Evolutionary conservation across 2,797 vertebrate species (phyloP), one percentile per base, ranked within the genome.

Genomic region (Streptopelia turtur): DNA sequence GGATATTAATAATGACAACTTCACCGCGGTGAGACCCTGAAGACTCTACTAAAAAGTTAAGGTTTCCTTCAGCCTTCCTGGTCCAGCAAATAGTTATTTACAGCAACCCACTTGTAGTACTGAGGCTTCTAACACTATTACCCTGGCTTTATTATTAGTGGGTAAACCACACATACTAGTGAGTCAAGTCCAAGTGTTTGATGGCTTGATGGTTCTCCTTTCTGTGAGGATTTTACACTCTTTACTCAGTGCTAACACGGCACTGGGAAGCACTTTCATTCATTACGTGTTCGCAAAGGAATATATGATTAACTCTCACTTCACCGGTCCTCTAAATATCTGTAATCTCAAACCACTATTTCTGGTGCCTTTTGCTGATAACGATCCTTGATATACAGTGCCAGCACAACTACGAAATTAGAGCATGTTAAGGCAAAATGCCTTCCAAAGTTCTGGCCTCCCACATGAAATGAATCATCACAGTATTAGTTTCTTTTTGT

Each of bases 11-110:
- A 88, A 71, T 50, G 57, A 69, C 72, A 87, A 69, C 25, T 79
- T 92, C 66, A 63, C 23, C 71, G 33, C 0, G 0, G 37, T 75
- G 65, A 94, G 72, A 89, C 41, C 68, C 55, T 59, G 57, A 93
- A 70, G 37, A 83, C 24, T 80, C 60, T 23, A 69, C 30, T 76
- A 71, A 71, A 74, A 94, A 92, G 14, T 74, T 81, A 37, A 77
- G 30, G 15, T 56, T 91, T 91, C 16, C 33, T 63, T 64, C 76
- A 69, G 28, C 17, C n/a, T 69, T 90, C 64, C 60, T 55, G 66
- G 72, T 88, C 69, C 59, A 84, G 63, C 10, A 72, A 61, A 91
- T 61, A 69, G 90, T 83, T 94, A 95, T 93, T 94, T 94, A 83
- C 53, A 90, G 45, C 22, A 88, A 71, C 20, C 33, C 25, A 55